Conservation (phyloP, 2,888 invertebrate species). For the Calameuta pallipes region DNA sequence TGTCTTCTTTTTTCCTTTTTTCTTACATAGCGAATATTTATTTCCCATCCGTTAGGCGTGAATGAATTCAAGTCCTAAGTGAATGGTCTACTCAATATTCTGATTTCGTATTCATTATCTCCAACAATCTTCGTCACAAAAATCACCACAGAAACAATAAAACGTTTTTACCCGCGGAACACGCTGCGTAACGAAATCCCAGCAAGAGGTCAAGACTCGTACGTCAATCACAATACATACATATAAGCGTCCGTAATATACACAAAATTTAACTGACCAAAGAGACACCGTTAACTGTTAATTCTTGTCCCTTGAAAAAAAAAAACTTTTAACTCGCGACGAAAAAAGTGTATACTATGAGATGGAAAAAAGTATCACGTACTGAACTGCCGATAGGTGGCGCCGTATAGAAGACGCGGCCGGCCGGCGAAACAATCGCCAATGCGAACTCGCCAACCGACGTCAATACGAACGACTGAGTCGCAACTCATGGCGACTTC, state of each 20-base stretch:
- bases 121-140: background rate
- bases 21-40: conserved; percentile 34
- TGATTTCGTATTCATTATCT: background rate
- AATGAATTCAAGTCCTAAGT: conserved; percentile 11
- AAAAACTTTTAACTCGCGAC: background rate
- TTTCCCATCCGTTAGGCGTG: conserved; percentile 31
- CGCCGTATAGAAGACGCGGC: background rate
- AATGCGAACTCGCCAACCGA: background rate
- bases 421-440: background rate
- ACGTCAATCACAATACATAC: background rate
- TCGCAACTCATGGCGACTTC: background rate
- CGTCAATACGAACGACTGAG: background rate
- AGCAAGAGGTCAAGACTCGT: background rate
- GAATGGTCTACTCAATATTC: background rate
- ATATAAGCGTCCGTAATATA: background rate
- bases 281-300: background rate
- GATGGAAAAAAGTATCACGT: background rate
- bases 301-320: background rate
- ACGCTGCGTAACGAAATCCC: background rate
- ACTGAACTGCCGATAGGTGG: background rate
- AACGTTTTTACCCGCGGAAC: background rate
- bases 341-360: background rate
- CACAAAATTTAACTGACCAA: background rate
- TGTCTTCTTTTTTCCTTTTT: conserved; percentile 20
- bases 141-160: background rate